A percentile compares a stretch with the other conserved stretches of the same genome.
These are phyloP conservation scores for Metopia argyrocephala DNA, from an alignment of 2,888 invertebrate genomes.

Conservation along the genomic window DNA sequence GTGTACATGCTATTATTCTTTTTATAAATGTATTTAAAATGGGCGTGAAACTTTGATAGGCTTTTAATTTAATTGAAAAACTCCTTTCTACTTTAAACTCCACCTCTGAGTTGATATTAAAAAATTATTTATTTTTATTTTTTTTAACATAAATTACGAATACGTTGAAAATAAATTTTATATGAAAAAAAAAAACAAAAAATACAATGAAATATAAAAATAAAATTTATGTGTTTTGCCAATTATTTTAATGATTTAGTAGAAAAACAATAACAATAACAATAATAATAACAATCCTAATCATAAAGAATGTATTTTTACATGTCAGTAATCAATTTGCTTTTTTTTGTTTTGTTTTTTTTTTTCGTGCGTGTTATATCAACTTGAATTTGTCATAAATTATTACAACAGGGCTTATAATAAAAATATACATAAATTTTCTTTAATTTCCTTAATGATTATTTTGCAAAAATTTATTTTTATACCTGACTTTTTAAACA, in stretches of 20 bases:
- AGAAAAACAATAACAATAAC: background rate
- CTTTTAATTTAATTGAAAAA: too few species aligned
- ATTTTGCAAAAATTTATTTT: conserved; percentile 12
- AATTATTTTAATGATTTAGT: conserved; percentile 38
- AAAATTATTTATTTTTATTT: background rate
- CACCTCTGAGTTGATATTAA: background rate
- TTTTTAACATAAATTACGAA: background rate
- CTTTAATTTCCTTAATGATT: conserved; percentile 54
- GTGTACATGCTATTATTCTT: too few species aligned
- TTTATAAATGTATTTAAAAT: background rate
- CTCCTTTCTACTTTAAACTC: background rate
- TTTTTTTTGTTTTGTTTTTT: background rate
- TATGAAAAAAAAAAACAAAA: background rate
- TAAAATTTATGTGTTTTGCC: conserved; percentile 1
- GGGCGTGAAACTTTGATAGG: background rate
- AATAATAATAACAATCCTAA: background rate
- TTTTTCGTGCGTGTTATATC: too few species aligned
- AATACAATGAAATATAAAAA: too few species aligned
- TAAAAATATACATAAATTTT: conserved; percentile 11
- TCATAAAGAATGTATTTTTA: conserved; percentile 7
- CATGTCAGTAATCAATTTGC: conserved; percentile 48
- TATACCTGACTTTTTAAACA: background rate
- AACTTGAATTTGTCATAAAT: conserved; percentile 42
- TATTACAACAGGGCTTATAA: conserved; percentile 6
- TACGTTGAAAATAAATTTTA: background rate